Base-by-base conservation (phyloP, 1,140 invertebrate species). In the Aphelenchoides besseyi region DNA sequence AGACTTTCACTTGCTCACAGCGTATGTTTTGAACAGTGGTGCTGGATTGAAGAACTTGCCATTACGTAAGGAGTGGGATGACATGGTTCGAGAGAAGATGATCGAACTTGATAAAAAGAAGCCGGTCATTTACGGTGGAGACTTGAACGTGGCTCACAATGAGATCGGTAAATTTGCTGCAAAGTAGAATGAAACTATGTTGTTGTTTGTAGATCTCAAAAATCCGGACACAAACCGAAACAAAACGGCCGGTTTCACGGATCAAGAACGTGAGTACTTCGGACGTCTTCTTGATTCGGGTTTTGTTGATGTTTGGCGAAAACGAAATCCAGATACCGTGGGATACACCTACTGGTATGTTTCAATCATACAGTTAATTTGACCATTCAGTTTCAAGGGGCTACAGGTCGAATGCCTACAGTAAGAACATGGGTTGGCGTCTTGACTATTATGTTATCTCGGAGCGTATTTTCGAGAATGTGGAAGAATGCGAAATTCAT, bases 61-160 rank as follows among this genome's bases (percentile, higher is more conserved):
- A 3, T 93, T 94, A 86, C 89, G 94, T 81, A 88, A 93, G 83
- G 88, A 92, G 79, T 99, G 94, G 93, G 94, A 98, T 85, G 86
- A 90, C 73, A 86, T 88, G 29, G 93, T 98, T 82, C 88, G 89
- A 71, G 87, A 89, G 23, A 90, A 91, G 84, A 84, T 97, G 5
- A 89, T 91, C 79, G 86, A 90, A 59, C 87, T 98, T 23, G 92
- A 98, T 86, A 86, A 88, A 69, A 90, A 91, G 61, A 98, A 99
- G 85, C 93, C 95, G 16, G 92, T 98, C 0, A 91, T 98, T 59
- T 88, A 97, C 74, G 93, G 91, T 85, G 95, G 96, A 1, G 96
- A 98, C 86, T 90, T 98, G 88, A 98, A 98, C 87, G 95, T 98
- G 2, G 91, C 95, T 55, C 95, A 98, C 86, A 86, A 90, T 76